These are phyloP conservation scores for Oreocharis arfaki DNA, from an alignment of 2,113 vertebrate genomes.

Conservation along the genomic window DNA sequence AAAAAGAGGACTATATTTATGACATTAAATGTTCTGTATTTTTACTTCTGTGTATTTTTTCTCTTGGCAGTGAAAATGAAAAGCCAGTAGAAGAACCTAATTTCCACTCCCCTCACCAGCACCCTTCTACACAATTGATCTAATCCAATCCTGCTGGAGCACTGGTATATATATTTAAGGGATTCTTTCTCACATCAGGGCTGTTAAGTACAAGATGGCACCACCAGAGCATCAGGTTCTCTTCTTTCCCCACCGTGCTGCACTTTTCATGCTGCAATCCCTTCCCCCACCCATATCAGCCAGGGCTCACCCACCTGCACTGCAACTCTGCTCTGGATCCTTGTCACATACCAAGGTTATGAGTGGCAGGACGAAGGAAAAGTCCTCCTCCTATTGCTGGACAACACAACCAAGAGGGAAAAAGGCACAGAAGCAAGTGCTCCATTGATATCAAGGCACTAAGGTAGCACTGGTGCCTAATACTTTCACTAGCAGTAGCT, in stretches of 20 bases:
- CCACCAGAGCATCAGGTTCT: accelerated
- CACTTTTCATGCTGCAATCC: not conserved
- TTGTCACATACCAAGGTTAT: not conserved
- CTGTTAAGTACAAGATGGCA: not conserved
- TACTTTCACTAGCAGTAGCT: not conserved
- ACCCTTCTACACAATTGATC: not conserved
- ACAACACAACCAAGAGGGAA: not conserved
- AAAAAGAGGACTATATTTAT: not conserved
- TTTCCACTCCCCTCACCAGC: not conserved
- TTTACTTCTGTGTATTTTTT: not conserved
- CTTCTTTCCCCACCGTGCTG: not conserved
- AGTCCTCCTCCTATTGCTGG: not conserved
- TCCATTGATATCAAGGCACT: not conserved
- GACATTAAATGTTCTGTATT: not conserved
- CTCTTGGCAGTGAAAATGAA: not conserved
- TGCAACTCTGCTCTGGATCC: not conserved
- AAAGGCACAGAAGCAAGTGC: not conserved
- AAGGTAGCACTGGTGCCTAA: not conserved
- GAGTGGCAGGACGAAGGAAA: accelerated
- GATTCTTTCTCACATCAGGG: not conserved
- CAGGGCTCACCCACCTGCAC: not conserved
- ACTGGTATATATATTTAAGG: not conserved
- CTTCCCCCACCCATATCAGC: not conserved
- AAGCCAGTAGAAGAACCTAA: not conserved
- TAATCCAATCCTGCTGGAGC: not conserved